Percentiles rank a stretch among this genome's conserved stretches.
Evolutionary conservation across 2,888 invertebrate genomes (phyloP).

Genomic region (Acleris sparsana): DNA sequence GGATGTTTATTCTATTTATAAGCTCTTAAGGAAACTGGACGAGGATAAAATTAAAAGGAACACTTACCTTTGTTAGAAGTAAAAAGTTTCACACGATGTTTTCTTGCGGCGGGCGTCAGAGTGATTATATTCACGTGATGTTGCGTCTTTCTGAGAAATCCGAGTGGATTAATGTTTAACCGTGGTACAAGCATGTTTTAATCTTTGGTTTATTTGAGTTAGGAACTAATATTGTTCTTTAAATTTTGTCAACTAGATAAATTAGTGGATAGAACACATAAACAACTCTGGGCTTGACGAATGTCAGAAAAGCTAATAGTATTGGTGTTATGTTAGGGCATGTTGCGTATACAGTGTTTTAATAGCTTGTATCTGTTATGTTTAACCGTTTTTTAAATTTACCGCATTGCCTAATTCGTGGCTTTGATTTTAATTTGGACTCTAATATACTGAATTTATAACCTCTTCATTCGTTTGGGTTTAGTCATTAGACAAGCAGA

Average conservation of each 20-base stretch:
- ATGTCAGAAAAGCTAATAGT: neutral
- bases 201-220: slow-evolving; percentile 2
- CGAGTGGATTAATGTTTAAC: slow-evolving; percentile 16
- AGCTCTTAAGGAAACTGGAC: slow-evolving; percentile 23
- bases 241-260: neutral
- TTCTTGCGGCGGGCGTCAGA: slow-evolving; percentile 17
- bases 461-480: no score
- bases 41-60: slow-evolving; percentile 30
- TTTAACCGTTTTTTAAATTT: no score
- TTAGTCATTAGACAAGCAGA: no score
- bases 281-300: slow-evolving; percentile 1
- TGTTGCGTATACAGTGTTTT: neutral
- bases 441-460: no score
- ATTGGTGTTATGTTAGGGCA: neutral
- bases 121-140: slow-evolving; percentile 13
- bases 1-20: slow-evolving; percentile 25
- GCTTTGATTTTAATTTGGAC: no score
- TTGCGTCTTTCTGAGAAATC: slow-evolving; percentile 15
- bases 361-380: neutral
- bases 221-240: slow-evolving; percentile 3
- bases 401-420: no score
- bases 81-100: slow-evolving; percentile 30
- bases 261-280: neutral
- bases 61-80: slow-evolving; percentile 28
- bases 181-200: slow-evolving; percentile 6